Conservation (phyloP, 2,888 invertebrate species). For the Palloptera scutellata region DNA sequence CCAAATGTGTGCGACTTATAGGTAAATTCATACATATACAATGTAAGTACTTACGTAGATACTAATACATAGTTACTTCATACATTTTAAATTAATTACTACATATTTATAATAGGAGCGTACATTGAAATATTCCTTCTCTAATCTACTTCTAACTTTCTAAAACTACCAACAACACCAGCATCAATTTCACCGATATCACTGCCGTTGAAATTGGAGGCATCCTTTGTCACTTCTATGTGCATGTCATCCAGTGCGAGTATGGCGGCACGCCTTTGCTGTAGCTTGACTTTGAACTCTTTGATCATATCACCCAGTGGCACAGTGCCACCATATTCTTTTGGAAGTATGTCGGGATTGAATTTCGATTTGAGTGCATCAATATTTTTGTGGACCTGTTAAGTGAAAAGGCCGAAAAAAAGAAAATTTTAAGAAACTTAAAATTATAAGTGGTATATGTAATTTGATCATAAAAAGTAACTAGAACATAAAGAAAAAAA, state of each 20-base stretch:
- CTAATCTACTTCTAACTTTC: conserved; percentile 84
- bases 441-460: neutral
- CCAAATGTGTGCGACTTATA: no score
- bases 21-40: no score
- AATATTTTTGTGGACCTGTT: conserved; percentile 77
- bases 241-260: conserved; percentile 79
- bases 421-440: neutral
- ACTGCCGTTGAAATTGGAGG: conserved; percentile 67
- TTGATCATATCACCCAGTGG: conserved; percentile 84
- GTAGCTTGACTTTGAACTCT: conserved; percentile 72
- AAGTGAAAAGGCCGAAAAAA: conserved; percentile 42
- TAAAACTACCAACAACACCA: conserved; percentile 83
- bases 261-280: conserved; percentile 72
- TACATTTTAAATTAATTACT: no score
- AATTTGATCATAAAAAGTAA: no score
- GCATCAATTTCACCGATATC: conserved; percentile 75
- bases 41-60: no score
- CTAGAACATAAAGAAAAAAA: no score
- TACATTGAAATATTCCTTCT: neutral
- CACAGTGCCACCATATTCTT: conserved; percentile 87
- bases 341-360: conserved; percentile 79
- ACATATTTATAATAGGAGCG: no score
- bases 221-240: conserved; percentile 71
- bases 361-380: conserved; percentile 77
- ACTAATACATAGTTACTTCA: no score